Percentiles rank a stretch among this genome's conserved stretches.
Evolutionary conservation across 2,113 vertebrate genomes (phyloP).

Genomic region (Uropsilus gracilis): DNA sequence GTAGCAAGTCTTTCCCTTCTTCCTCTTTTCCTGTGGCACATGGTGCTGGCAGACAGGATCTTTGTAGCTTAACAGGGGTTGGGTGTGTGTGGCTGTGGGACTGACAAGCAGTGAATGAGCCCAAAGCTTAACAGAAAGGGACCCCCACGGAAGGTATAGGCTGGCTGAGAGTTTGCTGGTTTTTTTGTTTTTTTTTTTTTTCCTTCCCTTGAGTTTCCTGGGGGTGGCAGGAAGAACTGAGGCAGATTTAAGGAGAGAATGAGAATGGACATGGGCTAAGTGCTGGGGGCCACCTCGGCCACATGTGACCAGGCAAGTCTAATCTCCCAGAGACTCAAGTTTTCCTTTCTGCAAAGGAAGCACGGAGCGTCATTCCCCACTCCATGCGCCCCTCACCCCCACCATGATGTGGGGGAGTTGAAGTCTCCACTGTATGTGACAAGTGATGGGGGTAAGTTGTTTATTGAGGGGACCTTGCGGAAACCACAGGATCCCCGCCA

Average conservation of each 20-base stretch:
- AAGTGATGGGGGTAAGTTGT: background rate
- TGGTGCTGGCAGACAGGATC: background rate
- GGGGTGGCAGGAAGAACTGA: background rate
- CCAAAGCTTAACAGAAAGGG: background rate
- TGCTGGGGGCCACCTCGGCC: too few species aligned
- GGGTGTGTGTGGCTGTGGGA: too few species aligned
- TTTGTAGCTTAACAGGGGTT: background rate
- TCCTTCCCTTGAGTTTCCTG: background rate
- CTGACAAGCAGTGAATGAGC: background rate
- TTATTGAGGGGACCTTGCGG: rapidly evolving
- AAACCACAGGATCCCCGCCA: too few species aligned
- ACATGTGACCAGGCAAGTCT: background rate
- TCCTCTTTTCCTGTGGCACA: background rate
- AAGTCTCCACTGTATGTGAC: background rate
- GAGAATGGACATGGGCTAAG: background rate
- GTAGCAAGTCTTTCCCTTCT: background rate
- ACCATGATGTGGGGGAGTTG: background rate
- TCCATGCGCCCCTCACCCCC: background rate
- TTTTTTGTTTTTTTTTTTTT: too few species aligned
- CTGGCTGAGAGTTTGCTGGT: background rate
- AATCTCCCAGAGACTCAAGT: background rate
- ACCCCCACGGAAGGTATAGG: background rate
- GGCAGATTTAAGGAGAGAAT: background rate
- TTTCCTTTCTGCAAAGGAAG: background rate
- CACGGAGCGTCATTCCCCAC: background rate